Evolutionary conservation across 2,888 invertebrate genomes (phyloP).

Genomic region (Linnaemya vulpina): DNA sequence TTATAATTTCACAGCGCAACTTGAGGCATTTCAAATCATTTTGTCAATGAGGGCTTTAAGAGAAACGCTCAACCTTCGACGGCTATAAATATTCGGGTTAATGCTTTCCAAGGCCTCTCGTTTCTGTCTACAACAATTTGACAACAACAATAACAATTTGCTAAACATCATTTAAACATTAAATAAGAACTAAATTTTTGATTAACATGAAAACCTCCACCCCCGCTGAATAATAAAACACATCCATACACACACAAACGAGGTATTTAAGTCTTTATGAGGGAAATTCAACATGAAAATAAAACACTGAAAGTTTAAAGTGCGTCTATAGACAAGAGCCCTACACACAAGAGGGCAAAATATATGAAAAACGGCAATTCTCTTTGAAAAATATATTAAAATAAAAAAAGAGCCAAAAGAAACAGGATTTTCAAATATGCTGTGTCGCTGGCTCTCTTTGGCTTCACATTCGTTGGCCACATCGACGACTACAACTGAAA

Average conservation of each 20-base stretch:
- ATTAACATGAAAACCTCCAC: neutral
- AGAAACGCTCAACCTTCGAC: neutral
- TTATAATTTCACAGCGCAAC: neutral
- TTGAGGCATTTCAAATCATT: neutral
- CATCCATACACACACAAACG: too few relatives aligned
- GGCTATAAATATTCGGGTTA: conserved; percentile 5
- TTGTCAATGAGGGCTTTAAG: neutral
- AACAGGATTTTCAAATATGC: neutral
- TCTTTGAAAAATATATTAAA: neutral
- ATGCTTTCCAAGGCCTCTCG: neutral
- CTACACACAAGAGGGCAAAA: neutral
- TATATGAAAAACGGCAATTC: too few relatives aligned
- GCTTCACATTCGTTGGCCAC: neutral
- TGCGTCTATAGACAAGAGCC: conserved; percentile 47
- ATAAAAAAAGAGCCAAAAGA: conserved; percentile 1
- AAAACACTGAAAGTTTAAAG: conserved; percentile 6
- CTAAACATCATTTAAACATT: neutral
- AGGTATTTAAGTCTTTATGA: conserved; percentile 18
- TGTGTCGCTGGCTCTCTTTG: neutral
- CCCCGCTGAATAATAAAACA: too few relatives aligned
- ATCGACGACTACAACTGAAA: too few relatives aligned
- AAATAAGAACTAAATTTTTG: neutral
- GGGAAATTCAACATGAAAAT: neutral
- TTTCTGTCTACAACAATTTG: conserved; percentile 1
- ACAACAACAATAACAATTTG: neutral